Conservation (phyloP, 2,113 vertebrate species). For the Synodontis membranacea region DNA sequence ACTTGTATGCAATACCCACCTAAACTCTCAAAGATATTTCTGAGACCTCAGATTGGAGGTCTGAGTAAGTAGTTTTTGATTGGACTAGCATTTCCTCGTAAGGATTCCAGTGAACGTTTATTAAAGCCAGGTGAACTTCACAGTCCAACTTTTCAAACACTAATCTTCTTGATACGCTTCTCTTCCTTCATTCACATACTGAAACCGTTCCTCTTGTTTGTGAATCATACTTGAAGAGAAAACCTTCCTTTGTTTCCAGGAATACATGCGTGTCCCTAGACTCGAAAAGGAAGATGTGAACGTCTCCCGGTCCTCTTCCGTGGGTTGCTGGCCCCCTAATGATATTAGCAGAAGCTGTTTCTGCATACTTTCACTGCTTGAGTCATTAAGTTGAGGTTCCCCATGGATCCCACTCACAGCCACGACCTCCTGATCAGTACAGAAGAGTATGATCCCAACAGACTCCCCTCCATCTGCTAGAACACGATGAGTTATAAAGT, state of each 20-base stretch:
- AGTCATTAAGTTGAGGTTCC: slow-evolving; percentile 63
- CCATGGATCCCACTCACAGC: slow-evolving; percentile 45
- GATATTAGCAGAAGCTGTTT: slow-evolving; percentile 69
- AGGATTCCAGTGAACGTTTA: background rate
- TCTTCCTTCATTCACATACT: background rate
- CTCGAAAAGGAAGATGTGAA: slow-evolving; percentile 51
- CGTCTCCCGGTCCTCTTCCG: slow-evolving; percentile 28
- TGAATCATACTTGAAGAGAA: slow-evolving; percentile 15
- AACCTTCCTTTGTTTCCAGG: slow-evolving; percentile 35
- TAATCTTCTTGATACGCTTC: slow-evolving; percentile 4
- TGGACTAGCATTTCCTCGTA: background rate
- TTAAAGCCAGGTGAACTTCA: background rate
- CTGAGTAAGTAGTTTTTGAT: background rate
- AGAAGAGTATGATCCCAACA: slow-evolving; percentile 32
- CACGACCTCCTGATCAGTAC: slow-evolving; percentile 50
- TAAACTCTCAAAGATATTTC: background rate
- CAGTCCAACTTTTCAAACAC: background rate
- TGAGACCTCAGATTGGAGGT: too few relatives aligned
- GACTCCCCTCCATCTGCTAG: background rate
- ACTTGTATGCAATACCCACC: too few relatives aligned
- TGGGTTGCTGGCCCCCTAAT: slow-evolving; percentile 66
- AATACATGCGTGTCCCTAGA: background rate
- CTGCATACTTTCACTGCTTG: slow-evolving; percentile 70
- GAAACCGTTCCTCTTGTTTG: background rate
- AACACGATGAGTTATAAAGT: background rate